Conservation (phyloP, 2,113 vertebrate species). For the Odobenus rosmarus region DNA sequence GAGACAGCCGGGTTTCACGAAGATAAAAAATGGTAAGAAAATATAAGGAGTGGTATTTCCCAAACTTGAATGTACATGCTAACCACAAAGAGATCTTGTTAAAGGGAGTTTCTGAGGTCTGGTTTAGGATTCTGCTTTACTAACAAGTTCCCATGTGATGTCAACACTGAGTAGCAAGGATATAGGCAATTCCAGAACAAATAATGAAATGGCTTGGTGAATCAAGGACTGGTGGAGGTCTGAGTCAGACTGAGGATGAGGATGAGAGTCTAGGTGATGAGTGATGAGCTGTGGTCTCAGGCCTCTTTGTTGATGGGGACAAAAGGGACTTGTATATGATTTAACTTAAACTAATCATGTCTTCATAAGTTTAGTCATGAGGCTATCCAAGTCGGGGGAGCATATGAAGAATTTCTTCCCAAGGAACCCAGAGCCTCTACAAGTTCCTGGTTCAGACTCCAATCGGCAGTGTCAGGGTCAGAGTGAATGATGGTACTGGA, state of each 20-base stretch:
- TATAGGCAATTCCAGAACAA: neutral
- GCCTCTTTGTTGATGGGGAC: neutral
- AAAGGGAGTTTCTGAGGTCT: neutral
- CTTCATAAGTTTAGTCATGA: neutral
- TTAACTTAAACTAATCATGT: neutral
- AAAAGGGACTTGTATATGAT: neutral
- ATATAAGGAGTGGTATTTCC: neutral
- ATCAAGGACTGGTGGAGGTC: neutral
- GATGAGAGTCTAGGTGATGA: neutral
- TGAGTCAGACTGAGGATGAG: neutral
- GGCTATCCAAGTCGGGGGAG: neutral
- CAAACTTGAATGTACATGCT: neutral
- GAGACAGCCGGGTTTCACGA: neutral
- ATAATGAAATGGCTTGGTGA: neutral
- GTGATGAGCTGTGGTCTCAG: neutral
- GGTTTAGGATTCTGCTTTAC: neutral
- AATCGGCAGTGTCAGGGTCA: neutral
- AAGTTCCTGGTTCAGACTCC: neutral
- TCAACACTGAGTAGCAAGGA: neutral
- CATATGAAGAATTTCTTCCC: neutral
- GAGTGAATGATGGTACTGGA: neutral
- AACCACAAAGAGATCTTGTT: neutral
- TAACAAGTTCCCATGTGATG: neutral
- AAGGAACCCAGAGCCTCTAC: neutral
- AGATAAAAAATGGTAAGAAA: slow-evolving; percentile 1